phyloP scores from a whole-genome alignment of 2,113 vertebrate genomes.

The Microtus richardsoni region DNA sequence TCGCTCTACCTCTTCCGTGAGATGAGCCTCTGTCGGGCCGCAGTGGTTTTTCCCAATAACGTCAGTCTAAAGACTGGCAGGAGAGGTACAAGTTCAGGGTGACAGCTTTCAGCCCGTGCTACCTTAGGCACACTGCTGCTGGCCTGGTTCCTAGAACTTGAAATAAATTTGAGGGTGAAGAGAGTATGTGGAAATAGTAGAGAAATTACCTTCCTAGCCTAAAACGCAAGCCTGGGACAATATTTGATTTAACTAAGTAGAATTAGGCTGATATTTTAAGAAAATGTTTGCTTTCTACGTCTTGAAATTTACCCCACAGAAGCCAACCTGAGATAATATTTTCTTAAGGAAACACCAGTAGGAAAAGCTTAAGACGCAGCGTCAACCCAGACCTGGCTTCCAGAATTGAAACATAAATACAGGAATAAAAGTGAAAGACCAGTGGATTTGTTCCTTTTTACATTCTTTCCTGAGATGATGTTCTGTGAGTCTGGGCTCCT shows the following conservation, averaged over 20 bases:
- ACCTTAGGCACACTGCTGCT: too few species aligned
- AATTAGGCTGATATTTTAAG: constrained; percentile 33
- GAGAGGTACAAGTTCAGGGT: accelerated
- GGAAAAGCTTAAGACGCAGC: constrained; percentile 9
- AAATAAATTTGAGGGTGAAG: not conserved
- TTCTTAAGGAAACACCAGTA: constrained; percentile 37
- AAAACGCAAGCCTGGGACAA: not conserved
- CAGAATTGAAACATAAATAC: constrained; percentile 34
- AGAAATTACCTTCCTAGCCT: not conserved
- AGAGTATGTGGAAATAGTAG: not conserved
- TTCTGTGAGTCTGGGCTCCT: not conserved
- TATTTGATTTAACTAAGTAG: constrained; percentile 34
- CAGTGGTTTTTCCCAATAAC: not conserved
- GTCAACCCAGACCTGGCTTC: not conserved
- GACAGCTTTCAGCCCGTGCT: not conserved
- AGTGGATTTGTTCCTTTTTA: not conserved
- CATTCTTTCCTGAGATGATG: not conserved
- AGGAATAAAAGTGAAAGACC: not conserved
- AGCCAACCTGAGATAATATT: not conserved
- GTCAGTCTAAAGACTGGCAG: not conserved
- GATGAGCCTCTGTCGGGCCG: accelerated
- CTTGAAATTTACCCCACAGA: not conserved
- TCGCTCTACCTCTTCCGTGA: accelerated
- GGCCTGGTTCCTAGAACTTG: not conserved
- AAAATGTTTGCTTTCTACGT: constrained; percentile 48